These are phyloP conservation scores for Trachelus iudaicus DNA, from an alignment of 2,888 invertebrate species.

Conservation along the genomic window DNA sequence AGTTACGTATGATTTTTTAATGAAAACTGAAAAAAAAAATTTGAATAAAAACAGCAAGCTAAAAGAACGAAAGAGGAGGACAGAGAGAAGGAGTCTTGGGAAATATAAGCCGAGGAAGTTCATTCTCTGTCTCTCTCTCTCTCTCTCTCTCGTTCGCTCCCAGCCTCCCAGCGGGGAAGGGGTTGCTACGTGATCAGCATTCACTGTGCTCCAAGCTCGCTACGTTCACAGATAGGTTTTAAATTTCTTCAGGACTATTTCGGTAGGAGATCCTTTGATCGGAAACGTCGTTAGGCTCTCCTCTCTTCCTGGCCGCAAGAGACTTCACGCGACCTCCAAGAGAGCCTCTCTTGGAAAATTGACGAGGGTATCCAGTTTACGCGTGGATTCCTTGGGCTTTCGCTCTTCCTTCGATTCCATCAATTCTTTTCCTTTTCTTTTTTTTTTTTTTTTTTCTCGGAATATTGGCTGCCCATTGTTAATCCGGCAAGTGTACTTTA, in stretches of 20 bases:
- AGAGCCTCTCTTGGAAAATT: conserved; percentile 27
- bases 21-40: too few relatives aligned
- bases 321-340: conserved; percentile 20
- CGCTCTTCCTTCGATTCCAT: conserved; percentile 25
- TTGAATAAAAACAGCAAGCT: too few relatives aligned
- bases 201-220: conserved; percentile 1
- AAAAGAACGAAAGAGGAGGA: too few relatives aligned
- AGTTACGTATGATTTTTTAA: too few relatives aligned
- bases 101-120: too few relatives aligned
- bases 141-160: too few relatives aligned
- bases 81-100: too few relatives aligned
- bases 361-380: conserved; percentile 39
- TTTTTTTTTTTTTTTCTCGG: conserved; percentile 18
- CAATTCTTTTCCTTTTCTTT: conserved; percentile 23
- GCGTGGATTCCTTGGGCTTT: conserved; percentile 25
- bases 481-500: too few relatives aligned
- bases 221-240: conserved; percentile 39
- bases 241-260: conserved; percentile 55
- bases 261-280: conserved; percentile 55
- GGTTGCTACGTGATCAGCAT: conserved; percentile 51
- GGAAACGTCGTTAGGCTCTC: conserved; percentile 55
- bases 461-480: too few relatives aligned
- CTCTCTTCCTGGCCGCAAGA: conserved; percentile 42
- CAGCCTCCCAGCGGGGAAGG: conserved; percentile 18
- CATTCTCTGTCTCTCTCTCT: too few relatives aligned